Conservation (phyloP, 2,888 invertebrate genomes). For the Caenorhabditis doughertyi region DNA sequence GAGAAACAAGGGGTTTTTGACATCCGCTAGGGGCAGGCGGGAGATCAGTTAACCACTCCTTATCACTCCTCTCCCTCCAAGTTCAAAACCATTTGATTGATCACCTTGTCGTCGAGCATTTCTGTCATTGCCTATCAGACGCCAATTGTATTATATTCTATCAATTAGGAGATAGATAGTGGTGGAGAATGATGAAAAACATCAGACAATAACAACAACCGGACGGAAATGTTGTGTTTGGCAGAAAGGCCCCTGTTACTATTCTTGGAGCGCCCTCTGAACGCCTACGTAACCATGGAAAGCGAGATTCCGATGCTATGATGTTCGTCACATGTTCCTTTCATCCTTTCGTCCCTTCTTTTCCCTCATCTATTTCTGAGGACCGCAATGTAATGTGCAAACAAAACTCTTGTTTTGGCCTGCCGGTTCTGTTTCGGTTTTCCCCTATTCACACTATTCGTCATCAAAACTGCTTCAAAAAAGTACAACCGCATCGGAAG, state of each 20-base stretch:
- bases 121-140: conserved; percentile 38
- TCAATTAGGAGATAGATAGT: background rate
- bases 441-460: conserved; percentile 38
- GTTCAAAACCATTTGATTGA: conserved; percentile 57
- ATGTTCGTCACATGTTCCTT: conserved; percentile 42
- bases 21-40: conserved; percentile 50
- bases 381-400: conserved; percentile 41
- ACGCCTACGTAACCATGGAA: conserved; percentile 60
- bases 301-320: conserved; percentile 20
- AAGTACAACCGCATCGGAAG: conserved; percentile 53
- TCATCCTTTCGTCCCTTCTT: conserved; percentile 10
- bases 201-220: conserved; percentile 19
- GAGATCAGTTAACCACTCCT: conserved; percentile 54
- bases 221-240: conserved; percentile 48
- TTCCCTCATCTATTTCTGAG: conserved; percentile 46
- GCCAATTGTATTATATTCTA: background rate
- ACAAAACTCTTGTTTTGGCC: conserved; percentile 52
- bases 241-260: conserved; percentile 22
- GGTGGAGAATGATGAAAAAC: conserved; percentile 6
- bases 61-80: conserved; percentile 37
- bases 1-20: conserved; percentile 36
- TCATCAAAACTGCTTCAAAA: conserved; percentile 48
- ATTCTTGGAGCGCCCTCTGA: conserved; percentile 46
- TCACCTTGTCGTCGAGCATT: conserved; percentile 57
- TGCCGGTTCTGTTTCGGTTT: conserved; percentile 48